Conservation (phyloP, 2,113 vertebrate species). For the Penelope pileata region DNA sequence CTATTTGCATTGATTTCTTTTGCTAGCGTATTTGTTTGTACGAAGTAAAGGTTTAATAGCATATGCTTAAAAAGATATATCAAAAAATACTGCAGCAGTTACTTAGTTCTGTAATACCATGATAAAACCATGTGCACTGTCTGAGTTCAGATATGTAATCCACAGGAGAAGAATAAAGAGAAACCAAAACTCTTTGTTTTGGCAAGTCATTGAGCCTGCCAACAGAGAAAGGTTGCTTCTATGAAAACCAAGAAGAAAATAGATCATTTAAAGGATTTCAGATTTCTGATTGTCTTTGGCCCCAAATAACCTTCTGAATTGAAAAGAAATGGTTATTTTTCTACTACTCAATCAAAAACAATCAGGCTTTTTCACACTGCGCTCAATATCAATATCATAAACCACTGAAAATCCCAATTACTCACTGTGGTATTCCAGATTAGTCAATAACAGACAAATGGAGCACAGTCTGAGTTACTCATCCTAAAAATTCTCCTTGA, state of each 20-base stretch:
- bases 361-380: neutral
- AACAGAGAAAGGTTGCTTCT: neutral
- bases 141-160: neutral
- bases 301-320: neutral
- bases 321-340: constrained; percentile 35
- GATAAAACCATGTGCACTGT: neutral
- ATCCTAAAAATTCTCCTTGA: neutral
- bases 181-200: neutral
- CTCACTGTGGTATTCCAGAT: constrained; percentile 15
- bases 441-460: constrained; percentile 40
- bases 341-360: constrained; percentile 35
- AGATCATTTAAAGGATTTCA: neutral
- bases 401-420: neutral
- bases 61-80: neutral
- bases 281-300: constrained; percentile 12
- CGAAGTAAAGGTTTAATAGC: neutral
- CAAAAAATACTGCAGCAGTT: neutral
- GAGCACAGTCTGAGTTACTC: neutral
- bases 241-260: constrained; percentile 37
- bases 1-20: neutral
- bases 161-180: neutral
- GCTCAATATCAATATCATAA: neutral
- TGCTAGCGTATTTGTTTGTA: neutral
- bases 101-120: neutral
- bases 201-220: neutral